Base-by-base conservation (phyloP, 1,140 invertebrate genomes). In the Bombyx mandarina region DNA sequence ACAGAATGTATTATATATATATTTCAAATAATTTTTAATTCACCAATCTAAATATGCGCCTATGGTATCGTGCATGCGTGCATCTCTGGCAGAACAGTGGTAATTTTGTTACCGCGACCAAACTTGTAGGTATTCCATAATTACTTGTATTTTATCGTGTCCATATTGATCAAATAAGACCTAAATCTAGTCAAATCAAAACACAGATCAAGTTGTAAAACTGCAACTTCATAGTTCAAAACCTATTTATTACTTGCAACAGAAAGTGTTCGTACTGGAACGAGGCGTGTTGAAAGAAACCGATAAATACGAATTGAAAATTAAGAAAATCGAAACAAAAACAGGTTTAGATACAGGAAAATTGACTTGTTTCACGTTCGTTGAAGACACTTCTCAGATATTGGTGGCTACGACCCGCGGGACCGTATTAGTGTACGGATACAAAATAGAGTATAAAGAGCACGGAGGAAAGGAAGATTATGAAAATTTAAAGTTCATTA, bases 191-290 rank as follows among this genome's bases (percentile, higher is more conserved):
- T 2, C 0, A 35, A 35, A 35, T 35, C 26, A 18, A 18, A 18
- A 18, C 12, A 18, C 12, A 0, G 12, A 18, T 18, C 12, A 18
- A 18, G 12, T 35, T 35, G 26, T 35, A 35, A 35, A 35, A 35
- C 26, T 5, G 4, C 26, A 35, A 5, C 26, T 35, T 35, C 22
- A 52, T 52, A 22, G 22, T 35, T 3, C 7, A 52, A 6, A 7
- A 8, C 26, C 26, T 52, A 42, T 43, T 52, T 52, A n/a, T 3
- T 5, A 35, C 26, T 3, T 12, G 8, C 43, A 61, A 43, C 60
- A 86, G 83, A 84, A 82, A 82, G 56, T 81, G 46, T 74, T 79
- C 22, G 61, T 83, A 1, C 55, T 66, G 3, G 83, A 86, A 66
- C 62, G 79, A 59, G 83, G 83, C 7, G 22, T 79, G 3, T 9